Percentiles rank a stretch among this genome's conserved stretches.
Conservation (phyloP, 2,888 invertebrate species). For the Synergus gifuensis region DNA sequence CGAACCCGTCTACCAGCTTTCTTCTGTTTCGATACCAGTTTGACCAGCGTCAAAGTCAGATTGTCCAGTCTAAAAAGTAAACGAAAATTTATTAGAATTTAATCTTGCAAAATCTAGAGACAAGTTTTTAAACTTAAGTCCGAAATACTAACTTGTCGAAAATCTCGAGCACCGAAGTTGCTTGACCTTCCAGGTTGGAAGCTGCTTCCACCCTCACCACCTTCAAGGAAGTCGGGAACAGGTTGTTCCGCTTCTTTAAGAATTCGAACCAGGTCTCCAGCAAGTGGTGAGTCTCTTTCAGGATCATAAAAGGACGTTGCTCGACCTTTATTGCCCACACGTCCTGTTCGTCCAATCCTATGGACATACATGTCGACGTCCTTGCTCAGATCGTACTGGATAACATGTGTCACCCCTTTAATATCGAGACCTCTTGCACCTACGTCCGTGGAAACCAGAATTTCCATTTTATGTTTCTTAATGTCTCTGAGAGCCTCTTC, state of each 20-base stretch:
- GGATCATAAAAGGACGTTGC: constrained; percentile 91
- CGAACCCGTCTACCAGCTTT: constrained; percentile 37
- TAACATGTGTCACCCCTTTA: constrained; percentile 90
- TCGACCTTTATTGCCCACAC: constrained; percentile 93
- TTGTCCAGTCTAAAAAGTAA: constrained; percentile 8
- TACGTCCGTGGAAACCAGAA: constrained; percentile 96
- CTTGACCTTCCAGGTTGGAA: constrained; percentile 68
- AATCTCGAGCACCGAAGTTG: constrained; percentile 86
- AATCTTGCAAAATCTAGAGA: constrained; percentile 13
- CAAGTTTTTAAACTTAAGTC: not conserved
- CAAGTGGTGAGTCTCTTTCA: constrained; percentile 80
- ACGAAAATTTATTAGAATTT: not conserved
- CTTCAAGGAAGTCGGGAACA: constrained; percentile 84
- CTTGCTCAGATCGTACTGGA: constrained; percentile 95
- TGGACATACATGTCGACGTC: constrained; percentile 97
- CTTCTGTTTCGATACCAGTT: constrained; percentile 28
- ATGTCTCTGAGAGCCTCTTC: constrained; percentile 89
- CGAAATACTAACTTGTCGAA: constrained; percentile 80
- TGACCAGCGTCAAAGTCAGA: too few relatives aligned
- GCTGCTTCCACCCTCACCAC: constrained; percentile 75
- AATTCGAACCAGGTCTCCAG: constrained; percentile 84
- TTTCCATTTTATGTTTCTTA: constrained; percentile 84
- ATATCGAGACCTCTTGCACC: constrained; percentile 96
- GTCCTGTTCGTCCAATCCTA: constrained; percentile 95
- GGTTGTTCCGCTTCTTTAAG: constrained; percentile 88